phyloP scores from a whole-genome alignment of 2,888 invertebrate species.

The Leptinotarsa juncta region DNA sequence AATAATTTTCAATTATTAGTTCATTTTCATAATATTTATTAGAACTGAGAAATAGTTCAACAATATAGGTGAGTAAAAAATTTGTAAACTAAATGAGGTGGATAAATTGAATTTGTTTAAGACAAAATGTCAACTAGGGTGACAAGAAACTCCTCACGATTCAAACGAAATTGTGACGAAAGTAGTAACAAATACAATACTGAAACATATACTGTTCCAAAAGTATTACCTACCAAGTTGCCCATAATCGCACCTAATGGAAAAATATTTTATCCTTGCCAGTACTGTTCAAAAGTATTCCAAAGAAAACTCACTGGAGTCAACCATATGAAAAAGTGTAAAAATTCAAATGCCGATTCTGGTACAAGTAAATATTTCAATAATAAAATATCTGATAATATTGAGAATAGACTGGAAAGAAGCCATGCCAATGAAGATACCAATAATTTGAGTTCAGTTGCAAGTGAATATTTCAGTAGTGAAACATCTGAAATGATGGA shows the following conservation, averaged over 20 bases:
- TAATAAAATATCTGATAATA: not conserved
- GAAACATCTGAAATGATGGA: too few species aligned
- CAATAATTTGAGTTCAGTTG: too few species aligned
- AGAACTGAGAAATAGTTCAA: too few species aligned
- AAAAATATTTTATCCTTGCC: constrained; percentile 33
- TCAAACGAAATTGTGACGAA: not conserved
- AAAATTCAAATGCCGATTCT: not conserved
- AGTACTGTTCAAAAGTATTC: constrained; percentile 33
- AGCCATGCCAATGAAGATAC: not conserved
- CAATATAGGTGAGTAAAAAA: too few species aligned
- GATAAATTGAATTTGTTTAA: not conserved
- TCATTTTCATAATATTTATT: too few species aligned
- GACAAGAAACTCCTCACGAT: not conserved
- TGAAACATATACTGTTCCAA: not conserved
- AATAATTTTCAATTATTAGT: too few species aligned
- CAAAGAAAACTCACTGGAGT: constrained; percentile 21
- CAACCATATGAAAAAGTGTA: constrained; percentile 33
- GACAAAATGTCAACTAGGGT: constrained; percentile 3
- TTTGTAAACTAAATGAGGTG: not conserved
- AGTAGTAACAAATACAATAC: not conserved
- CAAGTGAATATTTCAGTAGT: too few species aligned
- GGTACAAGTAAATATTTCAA: not conserved
- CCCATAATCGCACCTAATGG: constrained; percentile 28
- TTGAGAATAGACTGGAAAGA: not conserved
- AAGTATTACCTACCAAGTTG: constrained; percentile 9